phyloP scores from a whole-genome alignment of 2,888 invertebrate genomes.

The Plebejus anna region DNA sequence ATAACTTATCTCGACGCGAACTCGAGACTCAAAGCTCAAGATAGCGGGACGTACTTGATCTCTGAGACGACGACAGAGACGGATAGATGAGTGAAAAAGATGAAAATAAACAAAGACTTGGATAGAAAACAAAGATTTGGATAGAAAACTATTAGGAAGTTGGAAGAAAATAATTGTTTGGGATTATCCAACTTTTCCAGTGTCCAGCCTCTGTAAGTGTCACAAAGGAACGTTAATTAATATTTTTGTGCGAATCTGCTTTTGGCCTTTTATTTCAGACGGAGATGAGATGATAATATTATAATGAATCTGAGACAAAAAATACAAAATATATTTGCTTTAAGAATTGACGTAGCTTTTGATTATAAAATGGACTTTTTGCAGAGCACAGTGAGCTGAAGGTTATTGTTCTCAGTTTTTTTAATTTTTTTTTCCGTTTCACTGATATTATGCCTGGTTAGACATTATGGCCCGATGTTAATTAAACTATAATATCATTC shows the following conservation, averaged over 20 bases:
- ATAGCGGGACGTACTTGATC: neutral
- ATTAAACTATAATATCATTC: neutral
- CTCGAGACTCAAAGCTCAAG: neutral
- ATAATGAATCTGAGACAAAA: neutral
- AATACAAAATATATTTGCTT: neutral
- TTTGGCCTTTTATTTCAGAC: neutral
- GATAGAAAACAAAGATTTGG: neutral
- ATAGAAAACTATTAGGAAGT: neutral
- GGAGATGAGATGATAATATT: neutral
- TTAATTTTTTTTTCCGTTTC: too few species aligned
- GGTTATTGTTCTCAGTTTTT: too few species aligned
- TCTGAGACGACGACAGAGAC: neutral
- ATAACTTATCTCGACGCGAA: slow-evolving; percentile 22
- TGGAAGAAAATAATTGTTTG: neutral
- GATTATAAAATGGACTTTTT: too few species aligned
- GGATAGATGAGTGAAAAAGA: neutral
- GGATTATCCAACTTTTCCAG: slow-evolving; percentile 3
- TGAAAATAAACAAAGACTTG: neutral
- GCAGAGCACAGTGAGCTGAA: too few species aligned
- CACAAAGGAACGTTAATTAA: neutral
- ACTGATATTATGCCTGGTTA: too few species aligned
- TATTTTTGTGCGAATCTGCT: neutral
- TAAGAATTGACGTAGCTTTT: too few species aligned
- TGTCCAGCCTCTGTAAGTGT: neutral
- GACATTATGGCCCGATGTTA: too few species aligned